phyloP scores from a whole-genome alignment of 1,140 invertebrate species.

The Drosophila serrata region DNA sequence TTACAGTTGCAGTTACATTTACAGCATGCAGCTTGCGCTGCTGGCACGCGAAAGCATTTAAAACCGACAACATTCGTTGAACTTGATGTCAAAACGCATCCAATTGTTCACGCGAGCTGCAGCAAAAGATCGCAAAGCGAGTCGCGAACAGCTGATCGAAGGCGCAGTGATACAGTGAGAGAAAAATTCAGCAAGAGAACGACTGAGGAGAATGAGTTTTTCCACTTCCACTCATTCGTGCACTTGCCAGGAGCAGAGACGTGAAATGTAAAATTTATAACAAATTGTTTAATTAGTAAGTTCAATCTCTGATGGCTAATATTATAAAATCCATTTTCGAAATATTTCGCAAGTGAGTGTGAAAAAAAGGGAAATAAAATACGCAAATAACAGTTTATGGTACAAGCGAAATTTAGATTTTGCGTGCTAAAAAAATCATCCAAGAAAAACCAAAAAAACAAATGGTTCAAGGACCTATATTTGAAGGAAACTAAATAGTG shows the following conservation, averaged over 20 bases:
- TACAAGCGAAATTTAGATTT: conserved; percentile 33
- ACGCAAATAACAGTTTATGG: conserved; percentile 43
- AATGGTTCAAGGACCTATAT: conserved; percentile 27
- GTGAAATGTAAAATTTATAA: conserved; percentile 18
- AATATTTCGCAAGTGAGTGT: conserved; percentile 63
- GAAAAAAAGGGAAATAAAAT: conserved; percentile 10
- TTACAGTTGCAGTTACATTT: conserved; percentile 27
- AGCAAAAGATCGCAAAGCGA: conserved; percentile 40
- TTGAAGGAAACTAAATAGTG: conserved; percentile 11
- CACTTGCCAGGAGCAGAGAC: conserved; percentile 20
- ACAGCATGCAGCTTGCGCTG: conserved; percentile 11
- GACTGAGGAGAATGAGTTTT: conserved; percentile 10
- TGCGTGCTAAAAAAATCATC: conserved; percentile 23
- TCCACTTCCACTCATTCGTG: not conserved
- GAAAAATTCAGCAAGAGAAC: not conserved
- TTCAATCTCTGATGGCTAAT: conserved; percentile 51
- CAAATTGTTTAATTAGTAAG: conserved; percentile 70
- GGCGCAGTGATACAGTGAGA: conserved; percentile 7
- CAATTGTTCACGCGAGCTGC: conserved; percentile 70
- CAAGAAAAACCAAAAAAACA: conserved; percentile 17
- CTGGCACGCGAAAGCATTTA: conserved; percentile 67
- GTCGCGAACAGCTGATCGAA: conserved; percentile 40
- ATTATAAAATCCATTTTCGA: conserved; percentile 57
- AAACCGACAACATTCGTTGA: conserved; percentile 62
- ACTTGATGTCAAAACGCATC: conserved; percentile 75